Conservation (phyloP, 2,888 invertebrate genomes). For the Trissoscelio sp. region DNA sequence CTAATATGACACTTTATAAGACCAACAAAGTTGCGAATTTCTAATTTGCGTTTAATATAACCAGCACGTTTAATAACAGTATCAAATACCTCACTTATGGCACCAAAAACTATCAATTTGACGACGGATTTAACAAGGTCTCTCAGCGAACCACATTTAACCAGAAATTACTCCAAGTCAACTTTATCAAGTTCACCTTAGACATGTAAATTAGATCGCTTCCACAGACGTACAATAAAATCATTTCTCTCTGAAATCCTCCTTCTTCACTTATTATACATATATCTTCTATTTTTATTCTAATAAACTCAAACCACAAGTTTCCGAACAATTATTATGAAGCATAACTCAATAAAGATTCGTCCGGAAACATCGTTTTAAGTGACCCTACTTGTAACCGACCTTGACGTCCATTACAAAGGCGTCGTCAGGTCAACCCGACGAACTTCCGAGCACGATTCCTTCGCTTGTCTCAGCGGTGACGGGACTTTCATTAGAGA, state of each 20-base stretch:
- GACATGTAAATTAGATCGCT: slow-evolving; percentile 27
- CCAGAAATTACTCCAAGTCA: slow-evolving; percentile 27
- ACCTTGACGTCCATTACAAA: slow-evolving; percentile 32
- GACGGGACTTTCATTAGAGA: slow-evolving; percentile 46
- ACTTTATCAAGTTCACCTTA: slow-evolving; percentile 20
- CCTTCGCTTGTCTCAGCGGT: slow-evolving; percentile 29
- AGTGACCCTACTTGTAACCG: slow-evolving; percentile 9
- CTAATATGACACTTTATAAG: too few species aligned
- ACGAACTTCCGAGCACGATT: slow-evolving; percentile 38
- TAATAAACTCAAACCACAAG: too few species aligned
- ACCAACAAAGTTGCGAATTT: too few species aligned
- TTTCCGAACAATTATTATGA: too few species aligned
- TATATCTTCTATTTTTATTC: neutral
- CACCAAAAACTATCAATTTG: slow-evolving; percentile 9
- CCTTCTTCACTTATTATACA: too few species aligned
- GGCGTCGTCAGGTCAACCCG: slow-evolving; percentile 20
- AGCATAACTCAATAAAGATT: too few species aligned
- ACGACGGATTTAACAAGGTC: slow-evolving; percentile 2
- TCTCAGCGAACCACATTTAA: slow-evolving; percentile 16
- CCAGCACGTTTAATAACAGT: slow-evolving; percentile 3
- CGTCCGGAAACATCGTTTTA: too few species aligned
- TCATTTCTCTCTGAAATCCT: too few species aligned
- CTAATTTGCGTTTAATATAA: too few species aligned
- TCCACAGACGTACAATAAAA: neutral
- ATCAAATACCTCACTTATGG: neutral